phyloP scores from a whole-genome alignment of 2,113 vertebrate genomes.

The Nyctereutes procyonoides region DNA sequence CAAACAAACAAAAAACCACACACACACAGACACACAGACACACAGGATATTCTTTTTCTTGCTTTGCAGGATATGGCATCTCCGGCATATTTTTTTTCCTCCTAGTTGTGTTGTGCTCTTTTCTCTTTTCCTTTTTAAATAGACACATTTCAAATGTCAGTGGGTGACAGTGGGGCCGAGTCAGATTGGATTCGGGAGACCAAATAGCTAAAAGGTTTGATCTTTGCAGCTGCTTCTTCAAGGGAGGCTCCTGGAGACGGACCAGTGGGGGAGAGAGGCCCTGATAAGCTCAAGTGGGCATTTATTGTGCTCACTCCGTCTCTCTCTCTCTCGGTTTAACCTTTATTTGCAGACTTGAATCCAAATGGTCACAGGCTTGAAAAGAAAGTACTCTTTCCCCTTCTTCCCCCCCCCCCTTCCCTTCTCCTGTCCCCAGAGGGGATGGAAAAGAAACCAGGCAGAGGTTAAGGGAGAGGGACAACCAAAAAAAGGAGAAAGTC shows the following conservation, averaged over 20 bases:
- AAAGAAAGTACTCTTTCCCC: conserved; percentile 11
- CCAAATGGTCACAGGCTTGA: neutral
- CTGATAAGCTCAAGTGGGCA: conserved; percentile 14
- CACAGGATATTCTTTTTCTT: conserved; percentile 76
- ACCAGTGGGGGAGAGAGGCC: neutral
- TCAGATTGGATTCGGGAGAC: conserved; percentile 62
- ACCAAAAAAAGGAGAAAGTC: neutral
- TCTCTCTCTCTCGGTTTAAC: conserved; percentile 54
- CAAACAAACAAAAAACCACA: neutral
- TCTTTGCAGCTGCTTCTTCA: conserved; percentile 49
- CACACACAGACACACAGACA: neutral
- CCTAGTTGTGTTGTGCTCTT: neutral
- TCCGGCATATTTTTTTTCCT: conserved; percentile 3
- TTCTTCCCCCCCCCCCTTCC: neutral
- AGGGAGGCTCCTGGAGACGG: neutral
- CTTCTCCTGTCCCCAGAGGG: neutral
- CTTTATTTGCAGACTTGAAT: conserved; percentile 71
- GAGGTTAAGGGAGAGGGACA: conserved; percentile 66
- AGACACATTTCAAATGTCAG: conserved; percentile 73
- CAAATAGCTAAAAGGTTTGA: conserved; percentile 47
- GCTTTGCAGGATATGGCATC: conserved; percentile 82
- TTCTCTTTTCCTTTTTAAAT: conserved; percentile 64
- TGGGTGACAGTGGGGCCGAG: conserved; percentile 66
- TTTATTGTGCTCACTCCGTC: conserved; percentile 13
- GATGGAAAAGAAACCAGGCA: neutral